Percentiles rank a stretch among this genome's conserved stretches.
phyloP scores from a whole-genome alignment of 2,113 vertebrate genomes.

The human (Homo sapiens) region GRCh38 chr2:82943001-82943500 shows the following conservation, averaged over 20 bases:
- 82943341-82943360: neutral
- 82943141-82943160: neutral
- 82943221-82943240: neutral
- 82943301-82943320: neutral
- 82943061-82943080: neutral
- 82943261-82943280: neutral
- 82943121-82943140: neutral
- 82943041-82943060: neutral
- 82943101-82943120: neutral
- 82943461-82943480: neutral
- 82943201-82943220: neutral
- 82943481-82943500: neutral
- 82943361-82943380: neutral
- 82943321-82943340: neutral
- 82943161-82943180: neutral
- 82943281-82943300: neutral
- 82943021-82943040: neutral
- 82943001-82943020: neutral
- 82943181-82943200: neutral
- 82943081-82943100: neutral
- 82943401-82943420: neutral
- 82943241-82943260: rapidly evolving
- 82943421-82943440: neutral
- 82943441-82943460: neutral
- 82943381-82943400: neutral